Evolutionary conservation across 35 echinoderm and acorn worm genomes (phyloP).

Genomic region (Apostichopus japonicus): DNA sequence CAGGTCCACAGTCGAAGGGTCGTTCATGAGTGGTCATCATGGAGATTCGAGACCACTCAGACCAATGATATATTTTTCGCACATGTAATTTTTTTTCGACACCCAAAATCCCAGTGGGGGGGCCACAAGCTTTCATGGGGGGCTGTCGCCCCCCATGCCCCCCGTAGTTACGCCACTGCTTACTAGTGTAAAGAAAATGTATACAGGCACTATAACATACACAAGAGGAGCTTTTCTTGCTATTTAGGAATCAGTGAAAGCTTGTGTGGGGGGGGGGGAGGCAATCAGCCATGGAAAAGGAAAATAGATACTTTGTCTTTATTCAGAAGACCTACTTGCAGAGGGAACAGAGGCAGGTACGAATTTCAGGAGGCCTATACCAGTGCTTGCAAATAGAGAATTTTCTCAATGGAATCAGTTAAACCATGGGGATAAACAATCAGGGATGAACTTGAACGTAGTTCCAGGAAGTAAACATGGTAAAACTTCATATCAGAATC

Average conservation of each 20-base stretch:
- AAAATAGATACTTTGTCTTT: slow-evolving; percentile 20
- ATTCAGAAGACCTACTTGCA: slow-evolving; percentile 25
- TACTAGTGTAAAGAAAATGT: slow-evolving; percentile 55
- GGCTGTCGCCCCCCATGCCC: too few species aligned
- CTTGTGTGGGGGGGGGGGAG: background rate
- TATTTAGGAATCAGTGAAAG: slow-evolving; percentile 40
- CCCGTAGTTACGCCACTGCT: too few species aligned
- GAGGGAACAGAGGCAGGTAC: slow-evolving; percentile 31
- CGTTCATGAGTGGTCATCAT: too few species aligned
- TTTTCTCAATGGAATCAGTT: slow-evolving; percentile 16
- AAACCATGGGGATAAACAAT: background rate
- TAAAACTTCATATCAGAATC: slow-evolving; percentile 4
- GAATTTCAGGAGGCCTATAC: slow-evolving; percentile 12
- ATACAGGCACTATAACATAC: background rate
- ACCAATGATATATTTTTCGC: too few species aligned
- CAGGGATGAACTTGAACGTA: slow-evolving; percentile 10
- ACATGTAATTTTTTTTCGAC: too few species aligned
- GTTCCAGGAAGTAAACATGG: background rate
- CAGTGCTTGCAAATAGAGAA: slow-evolving; percentile 9
- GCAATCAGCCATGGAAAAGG: slow-evolving; percentile 41
- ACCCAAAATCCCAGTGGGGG: too few species aligned
- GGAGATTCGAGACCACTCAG: too few species aligned
- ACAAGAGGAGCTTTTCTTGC: slow-evolving; percentile 17
- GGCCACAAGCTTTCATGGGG: too few species aligned
- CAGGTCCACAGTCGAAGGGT: too few species aligned